A percentile compares a stretch with the other conserved stretches of the same genome.
phyloP scores from a whole-genome alignment of 2,888 invertebrate genomes.

The Cerastis rubricosa region DNA sequence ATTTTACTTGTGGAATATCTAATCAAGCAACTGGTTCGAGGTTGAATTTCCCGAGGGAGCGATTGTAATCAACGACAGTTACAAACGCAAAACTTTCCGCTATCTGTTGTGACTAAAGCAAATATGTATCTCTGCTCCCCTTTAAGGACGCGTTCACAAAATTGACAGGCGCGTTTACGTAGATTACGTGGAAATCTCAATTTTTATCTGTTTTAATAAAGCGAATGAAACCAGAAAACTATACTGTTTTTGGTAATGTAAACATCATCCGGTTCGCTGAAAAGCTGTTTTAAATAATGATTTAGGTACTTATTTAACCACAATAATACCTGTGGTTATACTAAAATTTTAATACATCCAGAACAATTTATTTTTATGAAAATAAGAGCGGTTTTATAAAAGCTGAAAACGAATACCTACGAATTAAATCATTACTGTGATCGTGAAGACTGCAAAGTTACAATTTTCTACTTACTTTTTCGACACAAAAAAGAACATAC shows the following conservation, averaged over 20 bases:
- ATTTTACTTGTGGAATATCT: conserved; percentile 52
- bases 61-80: conserved; percentile 60
- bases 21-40: conserved; percentile 51
- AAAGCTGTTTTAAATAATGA: conserved; percentile 9
- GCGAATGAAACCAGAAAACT: not conserved
- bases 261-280: not conserved
- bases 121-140: not conserved
- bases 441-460: not conserved
- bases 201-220: not conserved
- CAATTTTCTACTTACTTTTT: not conserved
- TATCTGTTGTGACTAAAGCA: conserved; percentile 49
- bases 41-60: conserved; percentile 60
- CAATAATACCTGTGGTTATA: not conserved
- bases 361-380: not conserved
- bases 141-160: too few species aligned
- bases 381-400: conserved; percentile 2
- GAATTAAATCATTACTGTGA: not conserved
- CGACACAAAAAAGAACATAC: not conserved
- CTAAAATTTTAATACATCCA: not conserved
- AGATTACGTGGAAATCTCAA: not conserved
- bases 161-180: too few species aligned
- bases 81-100: conserved; percentile 45
- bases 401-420: not conserved
- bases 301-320: conserved; percentile 9
- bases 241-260: not conserved